Base-by-base conservation (phyloP, 2,113 vertebrate genomes). In the Muntiacus muntjak region DNA sequence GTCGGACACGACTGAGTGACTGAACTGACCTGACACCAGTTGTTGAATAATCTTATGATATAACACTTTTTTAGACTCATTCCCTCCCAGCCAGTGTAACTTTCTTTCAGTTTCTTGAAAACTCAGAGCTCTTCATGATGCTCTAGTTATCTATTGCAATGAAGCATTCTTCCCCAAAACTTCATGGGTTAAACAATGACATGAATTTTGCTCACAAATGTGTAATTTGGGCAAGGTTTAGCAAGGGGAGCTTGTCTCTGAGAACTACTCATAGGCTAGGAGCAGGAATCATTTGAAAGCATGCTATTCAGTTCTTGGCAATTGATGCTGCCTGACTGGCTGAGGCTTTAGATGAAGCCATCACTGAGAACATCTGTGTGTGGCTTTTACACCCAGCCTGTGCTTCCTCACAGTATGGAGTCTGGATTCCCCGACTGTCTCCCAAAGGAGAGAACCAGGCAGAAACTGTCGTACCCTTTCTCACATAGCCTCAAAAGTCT, bases 81-180 rank as follows among this genome's bases (percentile, higher is more conserved):
- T 47, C 17, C 3, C 23, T 71, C 40, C 47, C 78, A 36, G 28
- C 8, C 23, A 54, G 5, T 12, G 3, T 64, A 40, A 21, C 9
- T 82, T 87, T 90, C 25, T 55, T 86, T 64, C 47, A 64, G 1
- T 92, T 87, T 52, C 55, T n/a, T n/a, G 62, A 89, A 92, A 71
- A 87, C 25, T 19, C 11, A 36, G 1, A 92, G 26, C 5, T 84
- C 16, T 87, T 60, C 13, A 30, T 76, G 21, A n/a, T 71, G 7
- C 54, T 90, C 13, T 33, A 6, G 2, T 85, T 84, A 19, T 26
- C 14, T 58, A 33, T 33, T 86, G 25, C 81, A 30, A 3, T 67
- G 71, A 78, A 92, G 64, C 6, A 52, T n/a, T 47, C n/a, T 67
- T 2, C 0, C 33, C 11, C 54, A 62, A 60, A 43, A 62, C 33